A percentile compares a stretch with the other conserved stretches of the same genome.
Conservation (phyloP, 2,113 vertebrate species). For the Lasiurus cinereus region DNA sequence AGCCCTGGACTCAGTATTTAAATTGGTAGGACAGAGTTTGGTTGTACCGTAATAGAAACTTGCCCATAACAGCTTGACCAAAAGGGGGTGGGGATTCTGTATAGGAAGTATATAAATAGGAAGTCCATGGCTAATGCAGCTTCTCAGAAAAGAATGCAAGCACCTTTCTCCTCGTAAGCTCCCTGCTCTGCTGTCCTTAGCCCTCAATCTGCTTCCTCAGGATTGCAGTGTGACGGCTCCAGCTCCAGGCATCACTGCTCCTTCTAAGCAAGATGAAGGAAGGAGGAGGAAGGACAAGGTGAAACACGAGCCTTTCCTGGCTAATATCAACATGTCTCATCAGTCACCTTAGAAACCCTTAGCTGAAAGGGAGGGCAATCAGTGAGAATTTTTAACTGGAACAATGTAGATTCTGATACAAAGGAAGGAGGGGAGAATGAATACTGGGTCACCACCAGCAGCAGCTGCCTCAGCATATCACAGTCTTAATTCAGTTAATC, state of each 20-base stretch:
- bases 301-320: background rate
- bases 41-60: background rate
- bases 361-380: background rate
- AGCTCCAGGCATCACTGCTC: background rate
- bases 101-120: background rate
- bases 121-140: background rate
- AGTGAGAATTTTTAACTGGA: background rate
- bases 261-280: background rate
- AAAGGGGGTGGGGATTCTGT: rapidly evolving
- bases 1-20: background rate
- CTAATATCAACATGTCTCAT: background rate
- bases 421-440: background rate
- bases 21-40: background rate
- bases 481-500: background rate
- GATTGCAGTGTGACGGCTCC: background rate
- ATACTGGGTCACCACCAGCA: background rate
- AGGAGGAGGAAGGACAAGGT: background rate
- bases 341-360: background rate
- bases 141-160: too few relatives aligned
- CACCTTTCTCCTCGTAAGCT: background rate
- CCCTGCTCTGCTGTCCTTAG: background rate
- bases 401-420: background rate
- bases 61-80: background rate
- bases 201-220: background rate
- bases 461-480: background rate